Evolutionary conservation across 1,140 invertebrate species (phyloP).

Genomic region (Diprion similis): DNA sequence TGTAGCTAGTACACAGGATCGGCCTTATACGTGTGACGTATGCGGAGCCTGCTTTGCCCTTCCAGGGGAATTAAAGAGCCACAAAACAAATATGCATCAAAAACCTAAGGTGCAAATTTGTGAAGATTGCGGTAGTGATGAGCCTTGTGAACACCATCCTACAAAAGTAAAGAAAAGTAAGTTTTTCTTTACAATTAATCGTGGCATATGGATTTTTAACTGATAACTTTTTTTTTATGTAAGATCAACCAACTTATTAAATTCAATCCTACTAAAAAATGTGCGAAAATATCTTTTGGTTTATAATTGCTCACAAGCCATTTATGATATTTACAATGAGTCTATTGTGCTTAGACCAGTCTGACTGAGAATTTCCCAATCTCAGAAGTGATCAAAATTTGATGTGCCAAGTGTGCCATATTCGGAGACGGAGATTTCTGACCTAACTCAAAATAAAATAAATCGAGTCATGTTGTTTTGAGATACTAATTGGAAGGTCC

Average conservation of each 20-base stretch:
- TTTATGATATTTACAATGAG: no score
- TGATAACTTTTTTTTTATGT: no score
- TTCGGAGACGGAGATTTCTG: no score
- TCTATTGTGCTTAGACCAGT: no score
- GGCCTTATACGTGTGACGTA: constrained; percentile 65
- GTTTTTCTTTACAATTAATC: constrained; percentile 24
- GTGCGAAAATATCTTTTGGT: neutral
- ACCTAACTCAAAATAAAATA: no score
- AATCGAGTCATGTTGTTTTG: no score
- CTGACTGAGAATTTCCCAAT: no score
- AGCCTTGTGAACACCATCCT: constrained; percentile 59
- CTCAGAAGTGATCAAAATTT: no score
- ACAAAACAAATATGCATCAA: constrained; percentile 61
- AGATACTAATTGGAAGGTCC: no score
- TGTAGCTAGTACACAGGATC: constrained; percentile 68
- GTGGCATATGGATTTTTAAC: neutral
- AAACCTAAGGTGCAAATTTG: constrained; percentile 59
- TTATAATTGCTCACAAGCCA: no score
- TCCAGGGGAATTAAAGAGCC: constrained; percentile 64
- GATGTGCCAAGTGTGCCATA: no score
- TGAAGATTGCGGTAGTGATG: constrained; percentile 59
- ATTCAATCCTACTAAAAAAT: neutral
- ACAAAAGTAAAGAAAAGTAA: constrained; percentile 61
- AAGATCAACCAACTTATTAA: neutral
- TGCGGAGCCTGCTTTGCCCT: constrained; percentile 66